These are phyloP conservation scores for Lanistes nyassanus DNA, from an alignment of 1,140 invertebrate genomes.

Conservation along the genomic window DNA sequence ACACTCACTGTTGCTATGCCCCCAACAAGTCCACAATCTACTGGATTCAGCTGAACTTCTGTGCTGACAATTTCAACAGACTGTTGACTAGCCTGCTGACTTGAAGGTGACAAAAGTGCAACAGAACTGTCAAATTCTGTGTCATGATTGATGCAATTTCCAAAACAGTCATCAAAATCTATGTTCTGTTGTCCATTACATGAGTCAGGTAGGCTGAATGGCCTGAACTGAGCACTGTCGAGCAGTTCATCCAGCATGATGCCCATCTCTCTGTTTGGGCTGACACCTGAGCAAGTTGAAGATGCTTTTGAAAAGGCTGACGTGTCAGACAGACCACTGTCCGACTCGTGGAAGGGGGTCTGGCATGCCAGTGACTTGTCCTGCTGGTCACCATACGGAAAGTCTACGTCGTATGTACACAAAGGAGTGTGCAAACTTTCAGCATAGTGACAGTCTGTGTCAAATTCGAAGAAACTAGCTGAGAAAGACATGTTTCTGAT, in stretches of 20 bases:
- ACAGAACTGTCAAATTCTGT: not conserved
- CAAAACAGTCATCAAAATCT: not conserved
- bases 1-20: too few species aligned
- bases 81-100: not conserved
- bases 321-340: slow-evolving; percentile 49
- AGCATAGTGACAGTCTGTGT: slow-evolving; percentile 6
- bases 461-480: slow-evolving; percentile 9
- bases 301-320: not conserved
- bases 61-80: not conserved
- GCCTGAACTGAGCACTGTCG: slow-evolving; percentile 15
- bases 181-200: not conserved
- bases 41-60: not conserved
- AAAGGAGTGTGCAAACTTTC: slow-evolving; percentile 2
- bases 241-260: slow-evolving; percentile 32
- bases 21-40: too few species aligned
- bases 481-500: slow-evolving; percentile 7
- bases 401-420: slow-evolving; percentile 17
- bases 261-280: not conserved
- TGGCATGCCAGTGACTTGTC: slow-evolving; percentile 4
- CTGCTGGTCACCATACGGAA: slow-evolving; percentile 10
- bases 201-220: slow-evolving; percentile 5
- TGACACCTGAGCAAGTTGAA: not conserved
- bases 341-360: slow-evolving; percentile 59
- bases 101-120: too few species aligned
- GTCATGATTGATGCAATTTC: not conserved